Evolutionary conservation across 2,888 invertebrate genomes (phyloP), one percentile per base, ranked within the genome.

Genomic region (Drosophila rellima): DNA sequence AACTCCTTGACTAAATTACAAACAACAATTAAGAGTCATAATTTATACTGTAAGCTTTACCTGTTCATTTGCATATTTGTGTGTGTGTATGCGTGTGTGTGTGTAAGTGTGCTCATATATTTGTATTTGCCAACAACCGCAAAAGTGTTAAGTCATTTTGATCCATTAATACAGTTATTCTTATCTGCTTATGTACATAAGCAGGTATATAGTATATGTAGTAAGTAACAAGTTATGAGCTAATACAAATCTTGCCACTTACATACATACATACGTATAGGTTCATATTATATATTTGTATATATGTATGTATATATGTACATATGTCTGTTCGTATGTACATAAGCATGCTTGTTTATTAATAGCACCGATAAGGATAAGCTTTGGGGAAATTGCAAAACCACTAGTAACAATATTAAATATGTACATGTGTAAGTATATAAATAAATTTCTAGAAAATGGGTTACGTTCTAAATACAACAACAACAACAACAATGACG

Each of bases 391-490:
- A 79, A 72, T 69, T 69, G 69, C 72, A 72, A 54, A 50, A 75
- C 62, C 59, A 55, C 26, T 31, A 45, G 39, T 23, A 56, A 57
- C 35, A 74, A 51, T 56, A 37, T 40, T 17, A 59, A 56, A 52
- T 56, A 42, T 54, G 17, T 51, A 40, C 11, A n/a, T 51, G 33
- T 44, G 51, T 44, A 52, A 42, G 54, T 65, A 65, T 51, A 74
- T 70, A 62, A 72, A 78, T 75, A 72, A 20, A 64, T 67, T 78
- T 74, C 60, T 78, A 71, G 63, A 67, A 78, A 78, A 77, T 74
- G 70, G 77, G 75, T 77, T 75, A 75, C 69, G 51, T 72, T n/a
- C 42, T n/a, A 44, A 44, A 23, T 23, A 44, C 17, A 2, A 44
- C 44, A 37, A 71, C 74, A 66, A 57, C 62, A 60, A 66, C 23